A percentile compares a stretch with the other conserved stretches of the same genome.
These are phyloP conservation scores for Halictus rubicundus DNA, from an alignment of 1,140 invertebrate genomes.

Conservation along the genomic window DNA sequence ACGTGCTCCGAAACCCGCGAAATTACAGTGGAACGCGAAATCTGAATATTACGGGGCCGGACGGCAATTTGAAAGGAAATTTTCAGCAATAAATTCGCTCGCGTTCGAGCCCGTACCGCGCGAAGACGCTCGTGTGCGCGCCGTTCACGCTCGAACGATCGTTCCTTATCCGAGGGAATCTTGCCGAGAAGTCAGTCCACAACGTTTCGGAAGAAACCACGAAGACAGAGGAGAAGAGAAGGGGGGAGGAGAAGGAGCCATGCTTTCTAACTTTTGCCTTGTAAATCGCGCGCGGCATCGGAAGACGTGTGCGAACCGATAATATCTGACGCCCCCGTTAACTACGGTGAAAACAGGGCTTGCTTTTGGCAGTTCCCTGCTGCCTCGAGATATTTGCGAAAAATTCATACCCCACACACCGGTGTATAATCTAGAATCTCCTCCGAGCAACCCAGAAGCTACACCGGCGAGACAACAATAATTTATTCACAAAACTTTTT, in stretches of 20 bases:
- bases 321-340: constrained; percentile 22
- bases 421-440: too few relatives aligned
- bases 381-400: too few relatives aligned
- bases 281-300: constrained; percentile 38
- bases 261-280: constrained; percentile 60
- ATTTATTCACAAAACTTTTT: too few relatives aligned
- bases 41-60: background rate
- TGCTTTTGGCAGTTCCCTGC: too few relatives aligned
- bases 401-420: too few relatives aligned
- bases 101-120: background rate
- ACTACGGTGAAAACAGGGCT: background rate
- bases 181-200: background rate
- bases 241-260: constrained; percentile 35
- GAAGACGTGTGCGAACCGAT: constrained; percentile 25
- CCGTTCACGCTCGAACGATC: constrained; percentile 5
- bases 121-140: background rate
- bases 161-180: constrained; percentile 18
- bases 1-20: background rate
- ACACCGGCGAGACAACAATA: too few relatives aligned
- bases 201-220: constrained; percentile 37
- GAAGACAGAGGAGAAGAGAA: background rate
- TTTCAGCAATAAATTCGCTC: background rate
- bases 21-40: background rate
- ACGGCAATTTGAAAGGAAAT: background rate
- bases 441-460: too few relatives aligned